Percentiles rank a stretch among this genome's conserved stretches.
Evolutionary conservation across 1,140 invertebrate species (phyloP).

Genomic region (Argopecten irradians): DNA sequence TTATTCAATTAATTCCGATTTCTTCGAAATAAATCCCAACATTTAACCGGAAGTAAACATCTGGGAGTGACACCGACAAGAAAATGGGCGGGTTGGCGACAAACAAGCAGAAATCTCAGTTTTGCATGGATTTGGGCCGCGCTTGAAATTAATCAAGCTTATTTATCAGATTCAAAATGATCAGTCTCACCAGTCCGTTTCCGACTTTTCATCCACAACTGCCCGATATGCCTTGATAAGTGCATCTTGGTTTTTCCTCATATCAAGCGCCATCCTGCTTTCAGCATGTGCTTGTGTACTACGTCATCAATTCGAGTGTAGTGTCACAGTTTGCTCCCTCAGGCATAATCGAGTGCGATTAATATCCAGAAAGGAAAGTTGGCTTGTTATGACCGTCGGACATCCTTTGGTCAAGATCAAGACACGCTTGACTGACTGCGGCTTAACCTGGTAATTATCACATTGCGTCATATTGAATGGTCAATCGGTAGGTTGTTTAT

Average conservation of each 20-base stretch:
- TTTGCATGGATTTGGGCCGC: neutral
- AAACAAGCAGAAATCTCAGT: neutral
- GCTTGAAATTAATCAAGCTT: neutral
- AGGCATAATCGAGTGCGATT: neutral
- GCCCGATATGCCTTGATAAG: slow-evolving; percentile 69
- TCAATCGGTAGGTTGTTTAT: neutral
- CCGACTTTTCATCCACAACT: slow-evolving; percentile 66
- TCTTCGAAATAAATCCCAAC: neutral
- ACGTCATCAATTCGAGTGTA: slow-evolving; percentile 59
- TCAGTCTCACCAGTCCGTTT: slow-evolving; percentile 65
- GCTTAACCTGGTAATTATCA: neutral
- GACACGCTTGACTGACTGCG: slow-evolving; percentile 19
- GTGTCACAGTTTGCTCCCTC: neutral
- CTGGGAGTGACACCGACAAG: neutral
- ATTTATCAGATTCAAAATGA: neutral
- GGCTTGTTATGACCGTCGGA: neutral
- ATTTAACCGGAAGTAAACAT: slow-evolving; percentile 10
- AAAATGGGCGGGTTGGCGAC: neutral
- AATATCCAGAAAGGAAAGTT: neutral
- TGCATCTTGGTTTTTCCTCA: slow-evolving; percentile 71
- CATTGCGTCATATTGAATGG: neutral
- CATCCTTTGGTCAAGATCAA: neutral
- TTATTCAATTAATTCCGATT: neutral
- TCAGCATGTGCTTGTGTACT: slow-evolving; percentile 57
- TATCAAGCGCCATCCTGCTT: slow-evolving; percentile 69